Evolutionary conservation across 2,888 invertebrate species (phyloP).

Genomic region (Zaprionus bogoriensis): DNA sequence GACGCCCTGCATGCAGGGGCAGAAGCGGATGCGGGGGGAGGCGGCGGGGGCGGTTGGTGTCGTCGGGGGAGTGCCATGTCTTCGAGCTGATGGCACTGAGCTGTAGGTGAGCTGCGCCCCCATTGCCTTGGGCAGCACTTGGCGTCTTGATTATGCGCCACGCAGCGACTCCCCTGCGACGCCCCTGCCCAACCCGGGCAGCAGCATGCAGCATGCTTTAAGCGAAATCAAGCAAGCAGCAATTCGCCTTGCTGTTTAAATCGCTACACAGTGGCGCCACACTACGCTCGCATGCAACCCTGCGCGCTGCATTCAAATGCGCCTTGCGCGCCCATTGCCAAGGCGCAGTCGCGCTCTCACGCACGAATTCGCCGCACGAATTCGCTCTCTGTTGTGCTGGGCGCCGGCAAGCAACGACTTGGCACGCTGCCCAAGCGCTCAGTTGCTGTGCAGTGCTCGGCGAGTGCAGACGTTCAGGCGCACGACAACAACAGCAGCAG

Average conservation of each 20-base stretch:
- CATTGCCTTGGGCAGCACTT: constrained; percentile 39
- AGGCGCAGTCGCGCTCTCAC: constrained; percentile 58
- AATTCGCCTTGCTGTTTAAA: constrained; percentile 5
- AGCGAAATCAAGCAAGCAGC: constrained; percentile 1
- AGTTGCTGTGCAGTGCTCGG: constrained; percentile 58
- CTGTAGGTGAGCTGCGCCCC: neutral
- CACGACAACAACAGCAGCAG: constrained; percentile 22
- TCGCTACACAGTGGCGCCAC: too few species aligned
- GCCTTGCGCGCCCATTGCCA: constrained; percentile 46
- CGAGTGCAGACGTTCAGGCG: constrained; percentile 30
- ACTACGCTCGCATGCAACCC: constrained; percentile 56
- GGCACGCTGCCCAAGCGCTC: constrained; percentile 38
- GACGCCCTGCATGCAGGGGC: constrained; percentile 47
- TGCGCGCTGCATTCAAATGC: constrained; percentile 33
- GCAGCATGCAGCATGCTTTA: constrained; percentile 4
- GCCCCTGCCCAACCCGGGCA: too few species aligned
- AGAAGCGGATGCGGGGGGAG: constrained; percentile 2
- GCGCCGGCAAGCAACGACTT: constrained; percentile 62
- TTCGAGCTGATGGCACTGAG: constrained; percentile 12
- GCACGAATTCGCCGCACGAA: constrained; percentile 59
- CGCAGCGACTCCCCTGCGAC: too few species aligned
- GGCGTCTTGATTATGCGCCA: constrained; percentile 48
- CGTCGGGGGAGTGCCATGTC: neutral
- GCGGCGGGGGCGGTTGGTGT: too few species aligned
- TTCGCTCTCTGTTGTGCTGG: constrained; percentile 33